Evolutionary conservation across 2,113 vertebrate genomes (phyloP), one percentile per base, ranked within the genome.

Genomic region (Choloepus hoffmanni): DNA sequence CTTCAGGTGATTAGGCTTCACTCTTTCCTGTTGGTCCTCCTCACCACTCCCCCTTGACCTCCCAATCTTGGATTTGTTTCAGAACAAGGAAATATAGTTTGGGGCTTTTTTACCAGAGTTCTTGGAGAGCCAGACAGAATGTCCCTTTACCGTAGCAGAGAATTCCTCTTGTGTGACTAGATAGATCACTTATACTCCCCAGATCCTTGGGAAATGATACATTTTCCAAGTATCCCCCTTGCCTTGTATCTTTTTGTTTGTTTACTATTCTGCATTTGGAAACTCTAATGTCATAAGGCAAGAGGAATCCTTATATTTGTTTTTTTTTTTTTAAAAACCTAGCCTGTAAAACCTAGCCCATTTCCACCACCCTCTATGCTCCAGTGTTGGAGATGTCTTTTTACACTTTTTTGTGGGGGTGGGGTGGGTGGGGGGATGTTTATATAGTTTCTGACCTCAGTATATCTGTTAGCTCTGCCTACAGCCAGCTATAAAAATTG

Each of bases 401-500:
- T 70, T 30, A 48, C 36, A 36, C 36, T 23, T 53, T 60, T 62
- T 78, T 36, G 28, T 3, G 0, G 62, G 24, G 33, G 5, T 23
- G 63, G 23, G 30, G 6, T 40, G 14, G 28, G 2, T 33, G 8
- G 23, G 36, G 36, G 36, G 36, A 36, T 36, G 53, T 60, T 67
- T 76, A 33, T 55, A 50, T 67, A 79, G 77, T 53, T 15, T 88
- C 33, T 89, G 40, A 65, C 24, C 81, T 68, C 53, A 67, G 12
- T 76, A 26, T 85, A 48, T 93, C 33, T 68, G 91, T 91, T n/a
- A 83, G 40, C 53, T 89, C 45, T 76, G 13, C 43, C 15, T 94
- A 53, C 33, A 72, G 73, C 24, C 85, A 89, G 36, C 48, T 86
- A 12, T 93, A 83, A 93, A 85, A 90, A 62, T 68, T 85, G 26